Evolutionary conservation across 2,113 vertebrate genomes (phyloP).

Genomic region (Callionymus lyra): DNA sequence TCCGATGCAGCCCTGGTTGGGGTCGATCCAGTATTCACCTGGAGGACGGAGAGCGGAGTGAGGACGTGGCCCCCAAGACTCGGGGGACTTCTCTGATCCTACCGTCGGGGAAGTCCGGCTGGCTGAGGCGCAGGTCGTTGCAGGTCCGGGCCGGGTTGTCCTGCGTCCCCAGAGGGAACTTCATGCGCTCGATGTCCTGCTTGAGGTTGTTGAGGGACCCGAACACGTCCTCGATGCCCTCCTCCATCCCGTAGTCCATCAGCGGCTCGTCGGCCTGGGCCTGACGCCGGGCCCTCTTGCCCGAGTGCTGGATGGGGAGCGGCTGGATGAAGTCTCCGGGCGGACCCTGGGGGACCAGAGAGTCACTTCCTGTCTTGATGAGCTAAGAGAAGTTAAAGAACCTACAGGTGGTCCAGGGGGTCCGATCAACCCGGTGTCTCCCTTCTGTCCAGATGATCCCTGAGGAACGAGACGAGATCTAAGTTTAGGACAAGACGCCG

Average conservation of each 20-base stretch:
- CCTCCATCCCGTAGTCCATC: conserved; percentile 70
- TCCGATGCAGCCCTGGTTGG: conserved; percentile 93
- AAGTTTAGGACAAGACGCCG: background rate
- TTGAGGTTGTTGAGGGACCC: conserved; percentile 89
- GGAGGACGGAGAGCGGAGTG: conserved; percentile 1
- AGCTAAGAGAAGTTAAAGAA: conserved; percentile 8
- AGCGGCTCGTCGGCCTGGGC: conserved; percentile 74
- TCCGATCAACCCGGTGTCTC: conserved; percentile 84
- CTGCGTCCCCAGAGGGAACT: conserved; percentile 90
- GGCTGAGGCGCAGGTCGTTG: conserved; percentile 90
- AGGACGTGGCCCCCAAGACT: background rate
- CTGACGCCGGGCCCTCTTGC: conserved; percentile 80
- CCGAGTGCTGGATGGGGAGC: conserved; percentile 79
- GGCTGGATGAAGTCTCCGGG: conserved; percentile 92
- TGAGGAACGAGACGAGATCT: conserved; percentile 37
- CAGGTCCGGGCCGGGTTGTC: conserved; percentile 92
- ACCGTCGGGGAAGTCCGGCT: conserved; percentile 92
- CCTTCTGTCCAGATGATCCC: conserved; percentile 89
- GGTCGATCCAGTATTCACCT: conserved; percentile 98
- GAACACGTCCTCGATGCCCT: conserved; percentile 77
- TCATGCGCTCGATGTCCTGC: conserved; percentile 92
- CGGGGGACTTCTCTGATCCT: conserved; percentile 13
- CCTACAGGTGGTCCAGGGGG: conserved; percentile 88
- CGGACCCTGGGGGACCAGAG: conserved; percentile 72
- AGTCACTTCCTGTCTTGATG: background rate